These are phyloP conservation scores for Physella acuta DNA, from an alignment of 1,140 invertebrate species.

Conservation along the genomic window DNA sequence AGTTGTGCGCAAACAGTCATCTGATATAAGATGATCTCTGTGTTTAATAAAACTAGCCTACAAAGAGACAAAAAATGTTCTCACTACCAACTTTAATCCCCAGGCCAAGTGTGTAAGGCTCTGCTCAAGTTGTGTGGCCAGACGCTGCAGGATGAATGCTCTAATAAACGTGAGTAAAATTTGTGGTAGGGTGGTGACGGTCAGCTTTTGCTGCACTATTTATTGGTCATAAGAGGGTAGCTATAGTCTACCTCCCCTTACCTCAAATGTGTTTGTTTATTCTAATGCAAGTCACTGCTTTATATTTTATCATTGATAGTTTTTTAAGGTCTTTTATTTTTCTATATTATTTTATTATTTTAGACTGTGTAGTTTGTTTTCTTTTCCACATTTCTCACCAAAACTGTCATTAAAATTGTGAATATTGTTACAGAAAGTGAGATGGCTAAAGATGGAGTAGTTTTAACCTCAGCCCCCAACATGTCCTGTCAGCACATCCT, in stretches of 20 bases:
- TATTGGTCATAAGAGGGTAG: too few species aligned
- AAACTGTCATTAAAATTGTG: background rate
- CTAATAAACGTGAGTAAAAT: slow-evolving; percentile 1
- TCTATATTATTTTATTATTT: background rate
- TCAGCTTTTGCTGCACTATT: too few species aligned
- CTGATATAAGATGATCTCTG: too few species aligned
- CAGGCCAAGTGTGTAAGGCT: slow-evolving; percentile 3
- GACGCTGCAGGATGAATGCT: slow-evolving; percentile 9
- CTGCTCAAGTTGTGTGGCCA: background rate
- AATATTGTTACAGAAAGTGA: background rate
- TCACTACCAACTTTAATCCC: too few species aligned
- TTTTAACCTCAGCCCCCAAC: background rate
- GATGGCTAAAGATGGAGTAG: background rate
- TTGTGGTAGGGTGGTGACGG: too few species aligned
- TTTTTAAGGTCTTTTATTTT: background rate
- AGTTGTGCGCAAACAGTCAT: too few species aligned
- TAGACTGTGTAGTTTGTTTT: background rate
- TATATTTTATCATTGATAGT: too few species aligned
- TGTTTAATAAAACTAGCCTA: too few species aligned
- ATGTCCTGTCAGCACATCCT: background rate
- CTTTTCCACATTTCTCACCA: background rate
- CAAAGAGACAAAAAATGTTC: too few species aligned
- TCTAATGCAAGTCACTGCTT: too few species aligned
- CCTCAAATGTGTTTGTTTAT: too few species aligned
- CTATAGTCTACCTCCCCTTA: too few species aligned